These are phyloP conservation scores for Syritta pipiens DNA, from an alignment of 2,888 invertebrate species.

Conservation along the genomic window DNA sequence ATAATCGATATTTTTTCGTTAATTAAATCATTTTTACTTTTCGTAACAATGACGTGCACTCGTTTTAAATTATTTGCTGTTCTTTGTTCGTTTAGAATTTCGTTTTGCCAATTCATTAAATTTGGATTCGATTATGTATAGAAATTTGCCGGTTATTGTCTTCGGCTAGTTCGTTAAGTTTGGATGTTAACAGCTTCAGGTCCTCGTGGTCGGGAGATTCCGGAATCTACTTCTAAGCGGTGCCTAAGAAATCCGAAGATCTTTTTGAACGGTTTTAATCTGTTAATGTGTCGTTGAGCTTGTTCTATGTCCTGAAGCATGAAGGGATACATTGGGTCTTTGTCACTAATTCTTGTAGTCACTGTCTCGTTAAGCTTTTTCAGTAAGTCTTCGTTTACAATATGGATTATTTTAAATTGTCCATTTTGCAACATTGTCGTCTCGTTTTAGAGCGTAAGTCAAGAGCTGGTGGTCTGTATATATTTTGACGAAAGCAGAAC, in stretches of 20 bases:
- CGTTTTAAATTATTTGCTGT: constrained; percentile 14
- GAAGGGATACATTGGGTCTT: neutral
- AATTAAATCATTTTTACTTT: neutral
- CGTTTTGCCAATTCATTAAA: constrained; percentile 12
- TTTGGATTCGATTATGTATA: neutral
- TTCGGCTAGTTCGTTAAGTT: neutral
- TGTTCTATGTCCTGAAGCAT: neutral
- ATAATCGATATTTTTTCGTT: neutral
- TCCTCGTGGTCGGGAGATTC: constrained; percentile 32
- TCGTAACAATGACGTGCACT: constrained; percentile 31
- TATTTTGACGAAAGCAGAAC: too few species aligned
- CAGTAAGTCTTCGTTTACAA: neutral
- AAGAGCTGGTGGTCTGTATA: too few species aligned
- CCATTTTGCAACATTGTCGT: neutral
- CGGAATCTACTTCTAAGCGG: constrained; percentile 7
- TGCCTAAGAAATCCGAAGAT: constrained; percentile 29
- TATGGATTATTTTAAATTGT: neutral
- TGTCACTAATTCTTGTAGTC: neutral
- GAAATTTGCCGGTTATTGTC: constrained; percentile 7
- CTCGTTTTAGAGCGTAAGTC: too few species aligned
- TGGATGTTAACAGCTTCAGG: neutral
- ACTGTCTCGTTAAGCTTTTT: neutral
- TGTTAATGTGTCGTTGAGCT: neutral
- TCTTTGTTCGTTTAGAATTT: constrained; percentile 26
- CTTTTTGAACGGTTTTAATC: constrained; percentile 2